phyloP scores from a whole-genome alignment of 2,888 invertebrate genomes.

The Minunthozetes semirufus region DNA sequence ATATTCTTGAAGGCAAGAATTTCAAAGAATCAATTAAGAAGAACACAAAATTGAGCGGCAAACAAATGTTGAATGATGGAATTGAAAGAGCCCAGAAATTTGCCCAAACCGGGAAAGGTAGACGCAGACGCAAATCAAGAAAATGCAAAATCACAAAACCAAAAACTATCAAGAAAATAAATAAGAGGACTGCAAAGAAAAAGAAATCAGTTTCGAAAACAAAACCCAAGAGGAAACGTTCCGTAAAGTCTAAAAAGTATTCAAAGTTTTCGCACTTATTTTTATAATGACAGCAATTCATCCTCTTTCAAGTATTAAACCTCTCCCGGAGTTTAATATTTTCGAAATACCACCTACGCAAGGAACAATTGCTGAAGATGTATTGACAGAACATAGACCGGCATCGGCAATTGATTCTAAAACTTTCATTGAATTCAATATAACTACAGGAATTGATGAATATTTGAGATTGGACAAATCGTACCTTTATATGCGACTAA shows the following conservation, averaged over 20 bases:
- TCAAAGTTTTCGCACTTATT: neutral
- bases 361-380: neutral
- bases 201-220: neutral
- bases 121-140: neutral
- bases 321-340: constrained; percentile 9
- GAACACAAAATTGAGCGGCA: neutral
- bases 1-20: neutral
- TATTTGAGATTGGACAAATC: neutral
- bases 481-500: neutral
- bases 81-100: no score
- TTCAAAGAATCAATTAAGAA: neutral
- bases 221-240: neutral
- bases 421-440: neutral
- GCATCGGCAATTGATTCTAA: neutral
- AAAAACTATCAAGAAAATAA: no score
- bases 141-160: no score
- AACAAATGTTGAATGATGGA: neutral
- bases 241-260: no score
- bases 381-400: constrained; percentile 19
- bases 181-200: no score
- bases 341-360: constrained; percentile 27
- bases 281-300: constrained; percentile 13
- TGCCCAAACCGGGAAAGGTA: neutral
- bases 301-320: neutral
- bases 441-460: neutral